Conservation (phyloP, 2,113 vertebrate species). For the Periophthalmodon schlosseri region DNA sequence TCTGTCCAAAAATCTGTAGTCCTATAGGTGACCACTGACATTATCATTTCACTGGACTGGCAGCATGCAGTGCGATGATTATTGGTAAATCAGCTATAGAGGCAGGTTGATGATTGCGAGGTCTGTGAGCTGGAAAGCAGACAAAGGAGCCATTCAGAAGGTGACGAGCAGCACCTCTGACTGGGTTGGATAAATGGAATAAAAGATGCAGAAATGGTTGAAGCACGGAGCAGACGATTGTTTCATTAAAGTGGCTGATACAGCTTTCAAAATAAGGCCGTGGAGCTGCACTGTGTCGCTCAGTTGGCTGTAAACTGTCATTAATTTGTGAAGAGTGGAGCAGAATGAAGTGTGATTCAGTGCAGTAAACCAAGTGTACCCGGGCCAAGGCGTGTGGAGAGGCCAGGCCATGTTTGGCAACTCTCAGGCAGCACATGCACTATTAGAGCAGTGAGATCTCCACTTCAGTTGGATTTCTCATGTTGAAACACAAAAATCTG, state of each 20-base stretch:
- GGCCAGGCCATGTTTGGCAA: constrained; percentile 5
- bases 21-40: too few relatives aligned
- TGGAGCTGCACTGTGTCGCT: constrained; percentile 6
- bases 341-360: constrained; percentile 11
- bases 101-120: constrained; percentile 1
- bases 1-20: neutral
- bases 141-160: neutral
- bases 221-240: neutral
- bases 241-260: constrained; percentile 12
- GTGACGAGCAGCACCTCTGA: neutral
- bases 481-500: neutral
- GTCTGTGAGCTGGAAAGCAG: constrained; percentile 6
- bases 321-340: neutral
- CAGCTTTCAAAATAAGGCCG: neutral
- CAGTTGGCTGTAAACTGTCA: neutral
- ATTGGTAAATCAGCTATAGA: neutral
- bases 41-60: neutral
- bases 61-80: neutral
- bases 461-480: neutral
- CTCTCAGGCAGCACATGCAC: neutral
- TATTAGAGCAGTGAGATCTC: neutral
- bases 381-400: neutral
- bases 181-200: neutral
- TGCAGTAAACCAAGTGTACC: constrained; percentile 16
- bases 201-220: constrained; percentile 1